Conservation (phyloP, 2,113 vertebrate genomes). For the Peromyscus maniculatus region DNA sequence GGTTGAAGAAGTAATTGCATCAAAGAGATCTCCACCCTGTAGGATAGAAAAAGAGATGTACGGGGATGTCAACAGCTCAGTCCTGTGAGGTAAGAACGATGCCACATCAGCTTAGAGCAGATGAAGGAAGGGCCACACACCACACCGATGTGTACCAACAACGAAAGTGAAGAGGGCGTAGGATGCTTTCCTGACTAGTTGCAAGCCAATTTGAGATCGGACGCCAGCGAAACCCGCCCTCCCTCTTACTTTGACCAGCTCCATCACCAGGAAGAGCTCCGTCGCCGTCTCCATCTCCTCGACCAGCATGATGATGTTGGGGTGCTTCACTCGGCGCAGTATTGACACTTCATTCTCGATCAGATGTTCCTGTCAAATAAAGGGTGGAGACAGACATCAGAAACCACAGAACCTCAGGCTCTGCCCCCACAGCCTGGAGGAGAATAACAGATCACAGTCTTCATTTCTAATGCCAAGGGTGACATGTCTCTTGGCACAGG, state of each 20-base stretch:
- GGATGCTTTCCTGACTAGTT: not conserved
- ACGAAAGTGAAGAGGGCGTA: not conserved
- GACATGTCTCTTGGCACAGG: not conserved
- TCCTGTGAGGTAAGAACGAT: not conserved
- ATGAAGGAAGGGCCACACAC: not conserved
- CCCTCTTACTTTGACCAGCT: conserved; percentile 94
- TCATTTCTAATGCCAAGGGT: not conserved
- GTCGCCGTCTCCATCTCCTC: conserved; percentile 96
- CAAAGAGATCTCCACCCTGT: conserved; percentile 97
- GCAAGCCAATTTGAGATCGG: not conserved
- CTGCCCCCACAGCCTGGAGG: fast-evolving
- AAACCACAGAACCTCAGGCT: not conserved
- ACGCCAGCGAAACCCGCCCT: not conserved
- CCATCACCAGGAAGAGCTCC: conserved; percentile 98
- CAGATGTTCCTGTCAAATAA: conserved; percentile 93
- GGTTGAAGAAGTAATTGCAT: conserved; percentile 97
- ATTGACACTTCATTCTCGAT: conserved; percentile 98
- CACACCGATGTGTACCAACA: not conserved
- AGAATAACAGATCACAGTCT: not conserved
- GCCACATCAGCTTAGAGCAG: not conserved
- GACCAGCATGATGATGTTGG: conserved; percentile 98
- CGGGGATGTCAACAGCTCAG: not conserved
- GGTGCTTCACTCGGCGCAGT: conserved; percentile 96
- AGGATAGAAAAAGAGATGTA: not conserved
- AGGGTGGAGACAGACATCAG: not conserved